phyloP scores from a whole-genome alignment of 2,113 vertebrate species.

The Paradoxurus hermaphroditus region DNA sequence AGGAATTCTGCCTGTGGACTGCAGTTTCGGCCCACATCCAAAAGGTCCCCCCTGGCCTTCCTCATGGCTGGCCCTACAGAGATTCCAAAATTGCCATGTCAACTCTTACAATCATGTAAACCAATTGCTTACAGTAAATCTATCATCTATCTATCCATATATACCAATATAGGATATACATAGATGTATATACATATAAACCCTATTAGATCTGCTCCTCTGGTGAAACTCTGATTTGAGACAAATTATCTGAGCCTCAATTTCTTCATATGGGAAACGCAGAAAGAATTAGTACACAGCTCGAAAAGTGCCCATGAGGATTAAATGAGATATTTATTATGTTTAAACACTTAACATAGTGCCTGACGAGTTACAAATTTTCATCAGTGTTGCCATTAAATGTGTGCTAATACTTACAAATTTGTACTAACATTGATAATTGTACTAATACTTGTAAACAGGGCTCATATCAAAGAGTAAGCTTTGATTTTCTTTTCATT shows the following conservation, averaged over 20 bases:
- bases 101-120: background rate
- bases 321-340: background rate
- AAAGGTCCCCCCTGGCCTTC: background rate
- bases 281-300: background rate
- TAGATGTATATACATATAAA: background rate
- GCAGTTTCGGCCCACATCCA: background rate
- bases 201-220: background rate
- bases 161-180: background rate
- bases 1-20: background rate
- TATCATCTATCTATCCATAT: background rate
- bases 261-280: background rate
- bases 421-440: background rate
- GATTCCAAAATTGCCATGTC: background rate
- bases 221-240: background rate
- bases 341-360: background rate
- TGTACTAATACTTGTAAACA: background rate
- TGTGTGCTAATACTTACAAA: background rate
- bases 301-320: background rate
- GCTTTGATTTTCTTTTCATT: background rate
- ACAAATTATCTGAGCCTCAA: background rate
- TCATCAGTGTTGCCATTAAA: background rate
- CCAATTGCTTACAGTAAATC: background rate
- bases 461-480: background rate
- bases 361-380: background rate
- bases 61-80: background rate